These are phyloP conservation scores for Sardina pilchardus DNA, from an alignment of 2,113 vertebrate species.

Conservation along the genomic window DNA sequence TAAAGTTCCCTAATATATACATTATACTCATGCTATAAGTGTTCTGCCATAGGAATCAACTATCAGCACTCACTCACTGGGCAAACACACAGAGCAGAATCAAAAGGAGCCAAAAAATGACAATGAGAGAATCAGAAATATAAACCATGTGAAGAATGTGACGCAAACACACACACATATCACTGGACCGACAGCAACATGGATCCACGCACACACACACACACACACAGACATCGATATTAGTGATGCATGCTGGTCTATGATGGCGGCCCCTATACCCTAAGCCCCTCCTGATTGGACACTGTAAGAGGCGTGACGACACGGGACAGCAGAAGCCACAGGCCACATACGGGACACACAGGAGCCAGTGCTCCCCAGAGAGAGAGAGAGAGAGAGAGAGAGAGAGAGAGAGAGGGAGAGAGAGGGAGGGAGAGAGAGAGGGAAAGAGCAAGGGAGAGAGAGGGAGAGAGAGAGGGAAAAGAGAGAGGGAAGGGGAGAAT, in stretches of 20 bases:
- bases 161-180: conserved; percentile 47
- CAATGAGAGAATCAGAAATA: conserved; percentile 44
- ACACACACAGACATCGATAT: conserved; percentile 52
- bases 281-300: conserved; percentile 56
- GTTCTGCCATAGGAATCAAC: neutral
- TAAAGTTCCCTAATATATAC: neutral
- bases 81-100: conserved; percentile 11
- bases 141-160: conserved; percentile 28
- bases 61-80: neutral
- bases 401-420: neutral
- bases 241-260: conserved; percentile 62
- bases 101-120: conserved; percentile 21
- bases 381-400: neutral
- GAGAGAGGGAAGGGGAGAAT: neutral
- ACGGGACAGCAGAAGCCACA: conserved; percentile 56
- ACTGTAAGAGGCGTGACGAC: conserved; percentile 59
- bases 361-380: conserved; percentile 32
- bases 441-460: neutral
- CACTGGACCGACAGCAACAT: conserved; percentile 44
- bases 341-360: conserved; percentile 62
- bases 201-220: conserved; percentile 44
- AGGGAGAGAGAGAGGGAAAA: neutral
- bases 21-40: neutral
- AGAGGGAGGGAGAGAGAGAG: neutral
- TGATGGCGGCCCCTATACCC: conserved; percentile 60